A percentile compares a stretch with the other conserved stretches of the same genome.
Evolutionary conservation across 1,140 invertebrate genomes (phyloP).

Genomic region (Microplitis mediator): DNA sequence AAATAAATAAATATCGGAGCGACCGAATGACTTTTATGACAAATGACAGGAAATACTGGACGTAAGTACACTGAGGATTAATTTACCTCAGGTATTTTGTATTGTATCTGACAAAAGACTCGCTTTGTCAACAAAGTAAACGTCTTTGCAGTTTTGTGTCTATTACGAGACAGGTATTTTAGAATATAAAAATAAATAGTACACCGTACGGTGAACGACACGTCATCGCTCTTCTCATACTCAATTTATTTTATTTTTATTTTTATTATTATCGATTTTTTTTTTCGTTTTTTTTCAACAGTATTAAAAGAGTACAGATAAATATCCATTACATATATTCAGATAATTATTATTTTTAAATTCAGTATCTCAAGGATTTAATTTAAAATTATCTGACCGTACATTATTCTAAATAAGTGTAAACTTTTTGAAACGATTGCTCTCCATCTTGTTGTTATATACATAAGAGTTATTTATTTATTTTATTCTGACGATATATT

Average conservation of each 20-base stretch:
- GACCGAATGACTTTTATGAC: background rate
- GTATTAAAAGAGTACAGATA: background rate
- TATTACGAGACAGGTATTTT: background rate
- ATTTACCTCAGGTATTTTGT: background rate
- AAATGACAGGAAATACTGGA: background rate
- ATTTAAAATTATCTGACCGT: slow-evolving; percentile 21
- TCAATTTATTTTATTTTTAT: background rate
- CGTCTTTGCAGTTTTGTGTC: background rate
- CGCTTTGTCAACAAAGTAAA: background rate
- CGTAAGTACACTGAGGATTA: slow-evolving; percentile 3
- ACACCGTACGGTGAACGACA: background rate
- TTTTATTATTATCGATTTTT: background rate
- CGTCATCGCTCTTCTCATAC: background rate
- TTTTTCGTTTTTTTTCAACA: background rate
- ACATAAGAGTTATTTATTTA: slow-evolving; percentile 60
- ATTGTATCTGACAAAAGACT: background rate
- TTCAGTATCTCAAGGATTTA: too few relatives aligned
- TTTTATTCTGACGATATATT: too few relatives aligned
- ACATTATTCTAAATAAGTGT: slow-evolving; percentile 60
- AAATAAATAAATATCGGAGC: too few relatives aligned
- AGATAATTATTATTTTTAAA: background rate
- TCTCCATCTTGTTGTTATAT: slow-evolving; percentile 64
- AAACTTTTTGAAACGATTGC: slow-evolving; percentile 58
- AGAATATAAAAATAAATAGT: background rate
- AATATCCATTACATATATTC: background rate